Percentiles rank a stretch among this genome's conserved stretches.
phyloP scores from a whole-genome alignment of 2,797 vertebrate genomes.

The Zenarchopterus dispar region DNA sequence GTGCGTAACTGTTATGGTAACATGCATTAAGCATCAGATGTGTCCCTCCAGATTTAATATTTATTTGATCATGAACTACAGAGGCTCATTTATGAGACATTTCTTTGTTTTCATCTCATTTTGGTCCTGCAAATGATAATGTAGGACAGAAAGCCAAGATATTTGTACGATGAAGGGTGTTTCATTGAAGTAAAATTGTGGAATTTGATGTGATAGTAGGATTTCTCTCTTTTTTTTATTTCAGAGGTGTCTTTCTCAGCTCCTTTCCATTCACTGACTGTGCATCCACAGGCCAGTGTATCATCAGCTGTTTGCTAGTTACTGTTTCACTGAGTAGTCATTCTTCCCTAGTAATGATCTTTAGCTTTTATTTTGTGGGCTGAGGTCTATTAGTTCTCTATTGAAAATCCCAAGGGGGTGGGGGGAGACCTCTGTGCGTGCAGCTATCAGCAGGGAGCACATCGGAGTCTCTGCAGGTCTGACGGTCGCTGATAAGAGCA shows the following conservation, averaged over 20 bases:
- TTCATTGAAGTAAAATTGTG: slow-evolving; percentile 19
- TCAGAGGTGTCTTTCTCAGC: slow-evolving; percentile 19
- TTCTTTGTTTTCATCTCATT: slow-evolving; percentile 22
- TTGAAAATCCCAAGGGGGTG: slow-evolving; percentile 69
- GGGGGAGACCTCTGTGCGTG: slow-evolving; percentile 65
- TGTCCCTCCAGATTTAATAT: neutral
- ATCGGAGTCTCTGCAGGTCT: slow-evolving; percentile 78
- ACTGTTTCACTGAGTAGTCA: slow-evolving; percentile 52
- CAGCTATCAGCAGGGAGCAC: slow-evolving; percentile 80
- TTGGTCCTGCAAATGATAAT: slow-evolving; percentile 14
- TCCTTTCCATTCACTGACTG: slow-evolving; percentile 29
- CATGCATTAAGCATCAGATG: too few relatives aligned
- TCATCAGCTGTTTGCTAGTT: slow-evolving; percentile 62
- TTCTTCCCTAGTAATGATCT: slow-evolving; percentile 68
- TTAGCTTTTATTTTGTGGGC: slow-evolving; percentile 69
- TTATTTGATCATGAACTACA: neutral
- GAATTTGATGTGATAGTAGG: neutral
- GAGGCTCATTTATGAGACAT: neutral
- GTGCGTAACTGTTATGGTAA: too few relatives aligned
- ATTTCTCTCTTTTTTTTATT: too few relatives aligned
- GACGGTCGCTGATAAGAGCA: slow-evolving; percentile 80
- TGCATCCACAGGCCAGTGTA: slow-evolving; percentile 52
- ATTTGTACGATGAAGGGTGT: slow-evolving; percentile 4
- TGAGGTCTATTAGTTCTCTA: slow-evolving; percentile 76
- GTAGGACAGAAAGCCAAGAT: too few relatives aligned